phyloP scores from a whole-genome alignment of 2,888 invertebrate genomes.

The Graphium colonna region DNA sequence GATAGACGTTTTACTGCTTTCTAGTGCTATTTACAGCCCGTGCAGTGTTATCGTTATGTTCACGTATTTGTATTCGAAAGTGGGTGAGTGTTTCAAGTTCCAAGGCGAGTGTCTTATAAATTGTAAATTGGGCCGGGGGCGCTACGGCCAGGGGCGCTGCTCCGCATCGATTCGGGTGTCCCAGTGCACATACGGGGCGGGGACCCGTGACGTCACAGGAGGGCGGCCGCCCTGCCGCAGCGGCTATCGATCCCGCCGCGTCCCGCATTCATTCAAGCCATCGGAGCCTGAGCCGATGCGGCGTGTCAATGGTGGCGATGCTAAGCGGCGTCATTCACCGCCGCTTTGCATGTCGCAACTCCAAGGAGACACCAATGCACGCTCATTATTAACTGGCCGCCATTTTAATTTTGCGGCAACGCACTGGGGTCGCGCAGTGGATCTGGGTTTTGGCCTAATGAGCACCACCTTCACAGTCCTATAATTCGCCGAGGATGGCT shows the following conservation, averaged over 20 bases:
- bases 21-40: no score
- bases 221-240: constrained; percentile 39
- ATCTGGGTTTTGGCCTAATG: neutral
- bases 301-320: constrained; percentile 26
- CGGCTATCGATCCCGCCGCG: constrained; percentile 40
- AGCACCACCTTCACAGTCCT: no score
- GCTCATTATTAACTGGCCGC: constrained; percentile 6
- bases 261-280: constrained; percentile 44
- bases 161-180: constrained; percentile 42
- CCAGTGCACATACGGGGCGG: constrained; percentile 35
- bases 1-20: no score
- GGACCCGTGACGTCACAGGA: constrained; percentile 51
- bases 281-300: constrained; percentile 33
- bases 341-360: constrained; percentile 2
- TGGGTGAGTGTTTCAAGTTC: neutral
- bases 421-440: no score
- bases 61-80: no score
- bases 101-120: neutral
- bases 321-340: constrained; percentile 23
- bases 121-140: constrained; percentile 2
- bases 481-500: no score
- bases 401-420: no score
- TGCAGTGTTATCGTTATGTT: no score
- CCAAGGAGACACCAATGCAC: constrained; percentile 23
- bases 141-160: constrained; percentile 15